Conservation (phyloP, 2,888 invertebrate genomes). For the Sinhomidia bicolor region DNA sequence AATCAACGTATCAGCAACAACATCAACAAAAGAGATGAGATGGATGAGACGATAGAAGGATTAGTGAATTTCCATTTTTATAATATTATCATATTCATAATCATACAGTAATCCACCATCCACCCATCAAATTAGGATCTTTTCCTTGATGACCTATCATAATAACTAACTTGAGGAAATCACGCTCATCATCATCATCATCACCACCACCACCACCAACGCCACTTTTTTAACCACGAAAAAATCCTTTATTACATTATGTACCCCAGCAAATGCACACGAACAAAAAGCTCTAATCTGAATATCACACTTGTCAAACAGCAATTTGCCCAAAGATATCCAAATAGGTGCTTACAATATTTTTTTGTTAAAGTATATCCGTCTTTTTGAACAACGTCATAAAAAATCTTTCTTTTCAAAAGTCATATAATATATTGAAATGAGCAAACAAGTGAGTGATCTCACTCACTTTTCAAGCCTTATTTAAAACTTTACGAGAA, state of each 20-base stretch:
- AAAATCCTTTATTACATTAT: neutral
- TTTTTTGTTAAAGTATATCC: neutral
- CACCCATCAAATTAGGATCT: conserved; percentile 55
- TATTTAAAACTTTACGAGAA: conserved; percentile 29
- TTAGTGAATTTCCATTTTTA: conserved; percentile 40
- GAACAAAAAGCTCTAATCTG: conserved; percentile 35
- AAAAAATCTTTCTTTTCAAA: conserved; percentile 19
- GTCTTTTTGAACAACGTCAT: conserved; percentile 14
- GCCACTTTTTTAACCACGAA: neutral
- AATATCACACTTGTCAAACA: conserved; percentile 70
- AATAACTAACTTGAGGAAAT: conserved; percentile 51
- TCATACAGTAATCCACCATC: conserved; percentile 53
- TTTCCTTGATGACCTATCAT: conserved; percentile 66
- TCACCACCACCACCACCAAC: neutral
- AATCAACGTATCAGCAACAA: conserved; percentile 54
- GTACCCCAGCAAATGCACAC: neutral
- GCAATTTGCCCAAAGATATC: conserved; percentile 30
- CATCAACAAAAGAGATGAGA: conserved; percentile 27
- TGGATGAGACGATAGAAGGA: conserved; percentile 44
- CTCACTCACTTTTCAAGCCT: conserved; percentile 49
- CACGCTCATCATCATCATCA: conserved; percentile 51
- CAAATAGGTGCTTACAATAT: neutral
- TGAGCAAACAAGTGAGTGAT: conserved; percentile 40
- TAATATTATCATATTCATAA: conserved; percentile 57
- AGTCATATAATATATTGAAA: neutral